Percentiles rank a stretch among this genome's conserved stretches.
Evolutionary conservation across 1,140 invertebrate genomes (phyloP).

Genomic region (Frieseomelitta varia): DNA sequence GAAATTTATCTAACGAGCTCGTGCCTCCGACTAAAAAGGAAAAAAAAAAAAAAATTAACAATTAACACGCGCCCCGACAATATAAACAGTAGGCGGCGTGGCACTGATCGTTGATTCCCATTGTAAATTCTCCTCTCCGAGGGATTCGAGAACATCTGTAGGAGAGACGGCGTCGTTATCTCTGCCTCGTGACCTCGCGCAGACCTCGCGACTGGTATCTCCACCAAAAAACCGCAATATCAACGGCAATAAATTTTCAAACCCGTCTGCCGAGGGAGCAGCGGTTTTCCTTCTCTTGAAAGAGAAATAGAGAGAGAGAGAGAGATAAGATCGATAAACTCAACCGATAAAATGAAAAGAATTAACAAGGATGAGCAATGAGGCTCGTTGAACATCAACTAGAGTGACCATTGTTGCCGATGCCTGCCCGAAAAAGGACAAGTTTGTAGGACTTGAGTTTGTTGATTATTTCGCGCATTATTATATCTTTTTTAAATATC

Average conservation of each 20-base stretch:
- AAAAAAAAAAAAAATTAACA: not conserved
- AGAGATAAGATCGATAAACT: constrained; percentile 28
- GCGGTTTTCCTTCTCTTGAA: not conserved
- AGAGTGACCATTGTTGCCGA: not conserved
- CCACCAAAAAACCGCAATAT: constrained; percentile 34
- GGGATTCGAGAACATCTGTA: constrained; percentile 24
- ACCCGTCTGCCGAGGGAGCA: not conserved
- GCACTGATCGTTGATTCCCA: not conserved
- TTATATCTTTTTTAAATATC: too few species aligned
- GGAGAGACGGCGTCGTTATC: constrained; percentile 6
- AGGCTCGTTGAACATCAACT: not conserved
- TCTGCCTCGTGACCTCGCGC: constrained; percentile 15
- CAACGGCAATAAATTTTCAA: constrained; percentile 37
- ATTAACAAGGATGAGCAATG: not conserved
- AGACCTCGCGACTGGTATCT: constrained; percentile 29
- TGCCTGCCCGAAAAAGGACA: not conserved
- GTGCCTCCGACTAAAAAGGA: not conserved
- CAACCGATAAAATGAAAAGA: not conserved
- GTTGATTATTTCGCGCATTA: too few species aligned
- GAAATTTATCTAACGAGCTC: not conserved
- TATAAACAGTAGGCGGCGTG: not conserved
- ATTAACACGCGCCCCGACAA: constrained; percentile 12
- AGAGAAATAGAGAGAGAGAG: too few species aligned
- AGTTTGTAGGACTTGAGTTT: too few species aligned
- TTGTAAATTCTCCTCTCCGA: constrained; percentile 16